phyloP scores from a whole-genome alignment of 2,113 vertebrate genomes.

The Epinephelus lanceolatus region DNA sequence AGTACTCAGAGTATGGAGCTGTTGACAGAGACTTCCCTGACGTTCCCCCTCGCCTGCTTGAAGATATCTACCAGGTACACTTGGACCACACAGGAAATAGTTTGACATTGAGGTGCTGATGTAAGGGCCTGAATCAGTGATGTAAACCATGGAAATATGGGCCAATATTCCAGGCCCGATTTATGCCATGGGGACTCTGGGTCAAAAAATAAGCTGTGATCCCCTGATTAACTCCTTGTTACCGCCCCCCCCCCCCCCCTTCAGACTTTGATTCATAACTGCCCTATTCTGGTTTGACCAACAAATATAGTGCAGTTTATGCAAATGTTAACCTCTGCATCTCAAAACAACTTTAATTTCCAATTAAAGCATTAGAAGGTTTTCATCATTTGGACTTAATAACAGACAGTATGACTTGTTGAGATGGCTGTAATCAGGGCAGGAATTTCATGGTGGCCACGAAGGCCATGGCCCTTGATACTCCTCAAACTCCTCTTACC shows the following conservation, averaged over 20 bases:
- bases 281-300: background rate
- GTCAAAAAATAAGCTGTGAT: background rate
- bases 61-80: constrained; percentile 83
- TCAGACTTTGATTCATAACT: background rate
- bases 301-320: background rate
- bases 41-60: constrained; percentile 66
- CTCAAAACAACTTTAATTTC: too few species aligned
- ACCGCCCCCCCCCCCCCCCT: too few species aligned
- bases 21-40: constrained; percentile 67
- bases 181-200: background rate
- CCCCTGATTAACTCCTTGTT: background rate
- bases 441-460: too few species aligned
- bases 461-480: too few species aligned
- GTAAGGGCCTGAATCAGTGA: background rate
- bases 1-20: constrained; percentile 68
- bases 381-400: background rate
- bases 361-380: background rate
- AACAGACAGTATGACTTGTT: background rate
- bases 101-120: background rate
- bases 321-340: too few species aligned
- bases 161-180: background rate
- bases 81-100: background rate
- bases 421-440: background rate
- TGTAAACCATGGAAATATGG: background rate
- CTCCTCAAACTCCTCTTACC: too few species aligned